phyloP scores from a whole-genome alignment of 2,888 invertebrate species.

The Lysandra bellargus region DNA sequence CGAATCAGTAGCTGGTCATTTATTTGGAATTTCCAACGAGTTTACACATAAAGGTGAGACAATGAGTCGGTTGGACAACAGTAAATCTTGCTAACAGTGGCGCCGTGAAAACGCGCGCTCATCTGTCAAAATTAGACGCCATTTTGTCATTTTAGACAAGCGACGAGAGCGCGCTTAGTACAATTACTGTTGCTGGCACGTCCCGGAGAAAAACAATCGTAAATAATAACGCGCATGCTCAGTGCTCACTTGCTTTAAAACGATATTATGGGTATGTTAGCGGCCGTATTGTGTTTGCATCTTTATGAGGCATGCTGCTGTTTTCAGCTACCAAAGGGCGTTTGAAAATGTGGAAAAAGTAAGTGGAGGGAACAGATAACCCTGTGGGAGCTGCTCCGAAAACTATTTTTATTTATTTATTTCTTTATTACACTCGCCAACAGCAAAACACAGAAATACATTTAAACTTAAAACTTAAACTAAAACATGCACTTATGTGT shows the following conservation, averaged over 20 bases:
- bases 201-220: conserved; percentile 29
- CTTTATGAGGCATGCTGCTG: not conserved
- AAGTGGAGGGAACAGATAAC: not conserved
- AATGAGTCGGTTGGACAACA: conserved; percentile 76
- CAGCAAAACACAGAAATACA: no score
- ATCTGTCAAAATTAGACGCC: conserved; percentile 71
- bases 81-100: conserved; percentile 73
- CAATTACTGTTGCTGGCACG: conserved; percentile 29
- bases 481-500: no score
- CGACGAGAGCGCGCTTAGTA: conserved; percentile 27
- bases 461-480: no score
- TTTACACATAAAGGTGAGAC: conserved; percentile 62
- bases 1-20: conserved; percentile 76
- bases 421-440: no score
- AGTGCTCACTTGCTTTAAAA: conserved; percentile 1
- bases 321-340: not conserved
- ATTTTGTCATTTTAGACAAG: conserved; percentile 50
- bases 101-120: conserved; percentile 60
- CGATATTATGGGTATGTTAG: not conserved
- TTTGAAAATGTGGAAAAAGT: not conserved
- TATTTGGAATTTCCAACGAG: conserved; percentile 73
- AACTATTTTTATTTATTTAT: not conserved
- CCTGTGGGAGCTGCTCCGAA: not conserved
- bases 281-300: not conserved
- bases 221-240: conserved; percentile 24